A percentile compares a stretch with the other conserved stretches of the same genome.
phyloP scores from a whole-genome alignment of 2,888 invertebrate genomes.

The Euproctis similis region DNA sequence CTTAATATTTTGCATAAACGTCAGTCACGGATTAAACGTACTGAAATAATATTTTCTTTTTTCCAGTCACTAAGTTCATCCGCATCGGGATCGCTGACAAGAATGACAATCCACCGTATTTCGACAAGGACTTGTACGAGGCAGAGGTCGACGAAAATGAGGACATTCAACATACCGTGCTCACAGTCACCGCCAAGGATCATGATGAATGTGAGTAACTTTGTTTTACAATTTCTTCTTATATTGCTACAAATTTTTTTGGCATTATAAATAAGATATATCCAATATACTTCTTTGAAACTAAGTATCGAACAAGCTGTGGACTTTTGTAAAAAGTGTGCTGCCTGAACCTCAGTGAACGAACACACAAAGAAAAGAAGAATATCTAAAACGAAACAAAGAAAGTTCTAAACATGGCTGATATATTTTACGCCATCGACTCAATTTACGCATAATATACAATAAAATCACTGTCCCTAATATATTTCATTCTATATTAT shows the following conservation, averaged over 20 bases:
- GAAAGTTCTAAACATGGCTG: constrained; percentile 23
- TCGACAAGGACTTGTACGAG: constrained; percentile 96
- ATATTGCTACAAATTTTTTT: constrained; percentile 7
- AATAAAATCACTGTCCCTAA: constrained; percentile 22
- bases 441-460: constrained; percentile 25
- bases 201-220: constrained; percentile 96
- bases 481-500: constrained; percentile 19
- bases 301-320: constrained; percentile 8
- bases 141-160: constrained; percentile 99
- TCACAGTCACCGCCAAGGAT: constrained; percentile 99
- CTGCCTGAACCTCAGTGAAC: constrained; percentile 13
- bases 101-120: constrained; percentile 99
- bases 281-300: constrained; percentile 2
- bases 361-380: constrained; percentile 15
- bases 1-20: no score
- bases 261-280: constrained; percentile 7
- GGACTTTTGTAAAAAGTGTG: constrained; percentile 15
- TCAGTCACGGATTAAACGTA: no score
- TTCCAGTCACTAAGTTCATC: constrained; percentile 98
- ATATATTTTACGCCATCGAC: constrained; percentile 26
- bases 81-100: constrained; percentile 99
- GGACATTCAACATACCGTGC: constrained; percentile 96
- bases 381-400: constrained; percentile 26
- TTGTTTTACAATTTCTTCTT: constrained; percentile 6
- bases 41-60: constrained; percentile 28